Evolutionary conservation across 2,797 vertebrate species (phyloP), one percentile per base, ranked within the genome.

Genomic region (Siniperca undulata): DNA sequence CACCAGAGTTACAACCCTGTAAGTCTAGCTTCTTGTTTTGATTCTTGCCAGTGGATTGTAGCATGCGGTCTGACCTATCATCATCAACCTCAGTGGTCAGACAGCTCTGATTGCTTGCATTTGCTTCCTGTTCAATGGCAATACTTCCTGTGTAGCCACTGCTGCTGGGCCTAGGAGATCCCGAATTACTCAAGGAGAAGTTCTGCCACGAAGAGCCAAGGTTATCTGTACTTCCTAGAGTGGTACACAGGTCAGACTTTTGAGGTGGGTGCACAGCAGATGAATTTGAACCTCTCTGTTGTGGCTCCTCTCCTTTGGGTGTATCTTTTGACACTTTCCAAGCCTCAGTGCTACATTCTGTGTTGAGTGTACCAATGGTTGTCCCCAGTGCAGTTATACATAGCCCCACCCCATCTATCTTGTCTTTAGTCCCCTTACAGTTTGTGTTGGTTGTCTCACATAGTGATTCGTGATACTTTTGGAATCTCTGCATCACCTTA

Each of bases 311-410:
- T 89, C 56, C 61, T 50, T 53, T 16, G 0, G 16, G 4, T 11
- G 5, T 48, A 4, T 65, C 27, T 22, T 66, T 46, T 34, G 44
- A 24, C 17, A 38, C 69, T 38, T 53, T 74, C 61, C 30, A 11
- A 48, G 71, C 81, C 56, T 95, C 92, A 0, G 91, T 61, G 30
- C 16, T 17, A 56, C 92, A 93, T 36, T 88, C 58, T 0, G 95
- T 95, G 65, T 94, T 90, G 1, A 77, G 2, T 3, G 38, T 91
- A 77, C 85, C 90, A 0, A 95, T 95, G 59, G 96, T 96, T 1
- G 97, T 98, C 80, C 94, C 96, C 24, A 99, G 83, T 0, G 96
- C 86, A 0, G 97, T 97, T 79, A 99, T 93, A 80, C 97, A 99
- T 27, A 92, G 70, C 52, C 92, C 92, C 0, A 34, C 22, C 20